These are phyloP conservation scores for Napeogenes inachia DNA, from an alignment of 2,888 invertebrate genomes.

Conservation along the genomic window DNA sequence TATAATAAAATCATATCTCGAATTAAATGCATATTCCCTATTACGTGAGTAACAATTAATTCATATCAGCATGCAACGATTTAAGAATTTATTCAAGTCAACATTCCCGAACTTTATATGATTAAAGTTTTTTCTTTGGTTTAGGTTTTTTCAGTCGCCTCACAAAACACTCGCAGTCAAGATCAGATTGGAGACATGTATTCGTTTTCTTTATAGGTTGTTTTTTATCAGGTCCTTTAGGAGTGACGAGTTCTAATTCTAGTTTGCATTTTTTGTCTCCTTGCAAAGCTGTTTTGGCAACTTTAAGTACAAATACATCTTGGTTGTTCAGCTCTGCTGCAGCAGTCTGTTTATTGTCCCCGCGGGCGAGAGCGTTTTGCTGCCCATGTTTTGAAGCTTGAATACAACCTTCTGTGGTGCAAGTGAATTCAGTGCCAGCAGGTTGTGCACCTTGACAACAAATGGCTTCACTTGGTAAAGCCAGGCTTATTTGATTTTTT, in stretches of 20 bases:
- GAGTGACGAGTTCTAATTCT: conserved; percentile 82
- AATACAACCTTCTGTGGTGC: conserved; percentile 66
- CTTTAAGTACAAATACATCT: conserved; percentile 80
- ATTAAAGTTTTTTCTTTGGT: conserved; percentile 36
- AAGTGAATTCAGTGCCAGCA: conserved; percentile 63
- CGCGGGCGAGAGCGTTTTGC: conserved; percentile 47
- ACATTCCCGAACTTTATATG: background rate
- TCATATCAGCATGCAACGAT: no score
- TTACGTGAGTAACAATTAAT: background rate
- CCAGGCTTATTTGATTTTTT: conserved; percentile 65
- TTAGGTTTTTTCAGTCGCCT: conserved; percentile 44
- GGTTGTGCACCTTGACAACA: conserved; percentile 57
- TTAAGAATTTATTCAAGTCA: no score
- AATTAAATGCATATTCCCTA: conserved; percentile 10
- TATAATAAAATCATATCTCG: background rate
- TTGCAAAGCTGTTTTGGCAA: conserved; percentile 81
- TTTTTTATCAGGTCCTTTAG: conserved; percentile 77
- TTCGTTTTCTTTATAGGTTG: conserved; percentile 65
- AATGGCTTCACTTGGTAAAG: conserved; percentile 53
- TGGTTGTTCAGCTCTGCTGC: conserved; percentile 65
- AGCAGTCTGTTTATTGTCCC: conserved; percentile 45
- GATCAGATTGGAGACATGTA: conserved; percentile 56
- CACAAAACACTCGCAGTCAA: conserved; percentile 57
- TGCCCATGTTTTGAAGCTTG: conserved; percentile 57
- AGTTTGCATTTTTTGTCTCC: conserved; percentile 79